A percentile compares a stretch with the other conserved stretches of the same genome.
Conservation (phyloP, 2,113 vertebrate species). For the Sebastes schlegelii region DNA sequence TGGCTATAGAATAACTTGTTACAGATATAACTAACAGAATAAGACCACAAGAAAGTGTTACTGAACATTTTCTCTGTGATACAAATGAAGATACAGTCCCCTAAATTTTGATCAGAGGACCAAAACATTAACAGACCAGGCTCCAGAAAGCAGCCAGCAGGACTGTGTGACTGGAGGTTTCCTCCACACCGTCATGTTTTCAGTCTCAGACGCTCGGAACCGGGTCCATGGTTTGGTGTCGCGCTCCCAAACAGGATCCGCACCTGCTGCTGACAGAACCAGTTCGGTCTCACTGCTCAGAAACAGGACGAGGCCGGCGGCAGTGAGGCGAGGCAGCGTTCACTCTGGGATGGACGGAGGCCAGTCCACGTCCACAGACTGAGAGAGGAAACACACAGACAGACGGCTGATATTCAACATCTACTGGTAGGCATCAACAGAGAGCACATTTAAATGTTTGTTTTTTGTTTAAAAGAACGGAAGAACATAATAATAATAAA, state of each 20-base stretch:
- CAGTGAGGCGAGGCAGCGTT: neutral
- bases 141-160: neutral
- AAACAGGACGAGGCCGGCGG: neutral
- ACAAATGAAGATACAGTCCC: neutral
- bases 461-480: no score
- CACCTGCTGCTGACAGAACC: neutral
- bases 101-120: neutral
- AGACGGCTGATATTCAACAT: neutral
- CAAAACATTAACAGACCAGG: neutral
- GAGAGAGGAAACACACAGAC: constrained; percentile 3
- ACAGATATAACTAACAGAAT: neutral
- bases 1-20: no score
- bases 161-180: neutral
- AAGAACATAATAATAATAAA: no score
- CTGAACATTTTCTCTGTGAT: neutral
- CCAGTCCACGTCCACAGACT: constrained; percentile 99
- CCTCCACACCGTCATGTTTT: neutral
- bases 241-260: neutral
- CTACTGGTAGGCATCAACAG: no score
- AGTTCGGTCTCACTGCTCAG: neutral
- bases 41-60: neutral
- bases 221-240: neutral
- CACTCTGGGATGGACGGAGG: constrained; percentile 91
- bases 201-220: neutral
- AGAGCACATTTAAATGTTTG: no score